A percentile compares a stretch with the other conserved stretches of the same genome.
Evolutionary conservation across 2,888 invertebrate species (phyloP).

Genomic region (Eumerus sabulonum): DNA sequence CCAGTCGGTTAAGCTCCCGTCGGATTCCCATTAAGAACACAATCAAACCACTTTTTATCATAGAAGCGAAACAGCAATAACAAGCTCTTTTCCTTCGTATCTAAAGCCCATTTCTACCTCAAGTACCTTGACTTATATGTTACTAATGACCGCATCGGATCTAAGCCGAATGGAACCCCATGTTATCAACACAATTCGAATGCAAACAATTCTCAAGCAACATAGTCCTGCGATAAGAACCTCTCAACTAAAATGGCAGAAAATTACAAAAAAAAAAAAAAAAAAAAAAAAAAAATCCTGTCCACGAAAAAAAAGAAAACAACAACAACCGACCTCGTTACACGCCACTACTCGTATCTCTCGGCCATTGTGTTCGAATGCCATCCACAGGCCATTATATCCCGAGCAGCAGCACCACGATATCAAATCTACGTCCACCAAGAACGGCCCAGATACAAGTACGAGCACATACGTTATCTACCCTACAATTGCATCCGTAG

Average conservation of each 20-base stretch:
- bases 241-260: constrained; percentile 14
- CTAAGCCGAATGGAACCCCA: constrained; percentile 2
- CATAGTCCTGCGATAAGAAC: constrained; percentile 54
- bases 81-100: no score
- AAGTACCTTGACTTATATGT: no score
- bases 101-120: no score
- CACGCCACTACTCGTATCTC: constrained; percentile 45
- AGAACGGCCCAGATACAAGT: constrained; percentile 19
- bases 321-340: constrained; percentile 49
- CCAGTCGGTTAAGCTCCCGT: no score
- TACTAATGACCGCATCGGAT: no score
- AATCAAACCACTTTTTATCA: no score
- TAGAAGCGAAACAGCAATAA: no score
- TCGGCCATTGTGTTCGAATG: constrained; percentile 52
- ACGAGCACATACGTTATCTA: constrained; percentile 56
- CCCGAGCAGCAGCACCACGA: constrained; percentile 52
- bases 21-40: no score
- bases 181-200: constrained; percentile 57
- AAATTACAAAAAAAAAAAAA: constrained; percentile 9
- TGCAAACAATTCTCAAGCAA: constrained; percentile 50
- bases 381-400: constrained; percentile 56
- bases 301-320: constrained; percentile 23
- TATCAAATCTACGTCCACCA: constrained; percentile 49
- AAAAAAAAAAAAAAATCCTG: background rate
- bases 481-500: constrained; percentile 49